A percentile compares a stretch with the other conserved stretches of the same genome.
Conservation (phyloP, 2,888 invertebrate genomes). For the Theristus sp. region DNA sequence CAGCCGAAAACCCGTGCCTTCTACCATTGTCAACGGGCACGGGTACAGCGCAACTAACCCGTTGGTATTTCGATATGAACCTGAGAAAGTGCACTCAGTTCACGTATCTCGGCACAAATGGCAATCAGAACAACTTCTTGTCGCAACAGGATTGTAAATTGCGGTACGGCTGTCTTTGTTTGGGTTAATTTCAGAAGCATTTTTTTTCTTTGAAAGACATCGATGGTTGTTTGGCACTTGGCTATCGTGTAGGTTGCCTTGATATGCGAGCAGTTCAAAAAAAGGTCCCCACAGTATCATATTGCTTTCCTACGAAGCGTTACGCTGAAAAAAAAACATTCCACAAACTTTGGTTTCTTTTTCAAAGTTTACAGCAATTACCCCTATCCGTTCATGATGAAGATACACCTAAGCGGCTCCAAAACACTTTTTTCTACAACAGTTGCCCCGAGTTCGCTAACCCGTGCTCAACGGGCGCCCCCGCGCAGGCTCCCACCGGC, state of each 20-base stretch:
- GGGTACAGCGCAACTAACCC: not conserved
- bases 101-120: constrained; percentile 6
- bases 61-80: constrained; percentile 4
- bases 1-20: constrained; percentile 7
- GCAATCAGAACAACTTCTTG: constrained; percentile 12
- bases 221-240: too few relatives aligned
- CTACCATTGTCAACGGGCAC: constrained; percentile 3
- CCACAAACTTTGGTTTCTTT: too few relatives aligned
- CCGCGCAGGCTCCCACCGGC: constrained; percentile 5
- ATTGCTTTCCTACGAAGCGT: too few relatives aligned
- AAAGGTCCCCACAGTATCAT: too few relatives aligned
- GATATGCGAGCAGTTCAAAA: too few relatives aligned
- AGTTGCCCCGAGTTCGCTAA: constrained; percentile 1
- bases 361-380: too few relatives aligned
- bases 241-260: too few relatives aligned
- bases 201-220: not conserved
- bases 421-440: not conserved
- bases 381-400: too few relatives aligned
- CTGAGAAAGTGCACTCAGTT: not conserved
- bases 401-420: too few relatives aligned
- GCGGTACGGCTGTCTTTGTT: not conserved
- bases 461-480: constrained; percentile 1
- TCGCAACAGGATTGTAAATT: constrained; percentile 1
- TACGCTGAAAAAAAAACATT: too few relatives aligned
- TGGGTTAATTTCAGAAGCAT: not conserved